A percentile compares a stretch with the other conserved stretches of the same genome.
Evolutionary conservation across 2,113 vertebrate genomes (phyloP).

Genomic region (Prinia subflava): DNA sequence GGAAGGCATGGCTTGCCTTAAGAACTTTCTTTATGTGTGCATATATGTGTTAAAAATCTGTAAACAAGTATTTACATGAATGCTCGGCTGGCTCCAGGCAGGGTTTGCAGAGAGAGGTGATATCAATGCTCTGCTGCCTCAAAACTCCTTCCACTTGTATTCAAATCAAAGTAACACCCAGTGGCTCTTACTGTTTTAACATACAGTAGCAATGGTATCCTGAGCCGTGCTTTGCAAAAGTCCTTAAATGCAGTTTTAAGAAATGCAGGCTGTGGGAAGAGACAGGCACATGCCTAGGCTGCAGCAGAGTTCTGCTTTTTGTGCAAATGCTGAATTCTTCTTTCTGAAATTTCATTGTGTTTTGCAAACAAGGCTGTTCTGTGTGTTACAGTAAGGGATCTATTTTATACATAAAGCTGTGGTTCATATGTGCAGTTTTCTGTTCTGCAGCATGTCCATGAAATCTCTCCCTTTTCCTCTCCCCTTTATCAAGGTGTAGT

Average conservation of each 20-base stretch:
- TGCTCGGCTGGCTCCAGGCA: neutral
- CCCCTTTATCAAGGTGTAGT: neutral
- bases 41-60: neutral
- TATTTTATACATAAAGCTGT: neutral
- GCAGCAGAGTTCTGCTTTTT: neutral
- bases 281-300: rapidly evolving
- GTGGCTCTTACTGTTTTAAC: neutral
- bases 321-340: neutral
- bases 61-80: neutral
- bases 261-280: neutral
- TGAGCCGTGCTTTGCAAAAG: neutral
- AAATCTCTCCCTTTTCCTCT: neutral
- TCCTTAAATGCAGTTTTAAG: neutral
- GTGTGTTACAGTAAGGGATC: neutral
- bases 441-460: neutral
- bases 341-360: neutral
- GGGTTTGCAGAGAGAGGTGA: neutral
- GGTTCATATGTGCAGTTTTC: neutral
- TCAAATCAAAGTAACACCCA: neutral
- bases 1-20: neutral
- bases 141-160: neutral
- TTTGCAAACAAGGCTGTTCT: neutral
- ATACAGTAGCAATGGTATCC: neutral
- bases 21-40: neutral
- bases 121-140: neutral